Evolutionary conservation across 2,113 vertebrate species (phyloP), one percentile per base, ranked within the genome.

Genomic region (Lophura nycthemera): DNA sequence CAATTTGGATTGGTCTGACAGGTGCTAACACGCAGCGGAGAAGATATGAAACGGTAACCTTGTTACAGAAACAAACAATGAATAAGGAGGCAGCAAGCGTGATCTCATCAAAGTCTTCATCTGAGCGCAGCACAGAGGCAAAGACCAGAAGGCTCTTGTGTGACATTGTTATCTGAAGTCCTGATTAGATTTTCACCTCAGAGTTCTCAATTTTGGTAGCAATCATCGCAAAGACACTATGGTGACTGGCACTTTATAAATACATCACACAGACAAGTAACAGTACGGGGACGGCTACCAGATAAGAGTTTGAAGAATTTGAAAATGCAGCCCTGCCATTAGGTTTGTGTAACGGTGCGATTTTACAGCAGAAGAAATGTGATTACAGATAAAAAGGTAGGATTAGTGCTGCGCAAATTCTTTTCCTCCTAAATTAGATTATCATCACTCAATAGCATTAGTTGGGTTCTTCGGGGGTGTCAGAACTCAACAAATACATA

Each of bases 121-220:
- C 88, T 79, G 86, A 92, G 78, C n/a, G 3, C 80, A 83, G 73
- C 66, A 73, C 2, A 89, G 94, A 50, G 61, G 86, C 92, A 90
- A 95, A 90, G 92, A 97, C 88, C 93, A 95, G 76, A 78, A 90
- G 83, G 86, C 86, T 94, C 93, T 66, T 76, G 86, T 78, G 92
- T 93, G 93, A 96, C 93, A 95, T 75, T 86, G 96, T 92, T 97
- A 95, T 95, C 95, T 95, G 43, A 95, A 96, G 83, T 73, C 83
- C 86, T 95, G 93, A 97, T 96, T 97, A 96, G 90, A 95, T 96
- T 97, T 95, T 95, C 93, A 94, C 94, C 93, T 90, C 95, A 78
- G 88, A 95, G 95, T 95, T 96, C 95, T 97, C 96, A 95, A 95
- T 97, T 95, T 95, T 96, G 94, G 95, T 91, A 94, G 95, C 92